Percentiles rank a stretch among this genome's conserved stretches.
Conservation (phyloP, 64 coral and sea anemone genomes). For the Trachythela sp. region DNA sequence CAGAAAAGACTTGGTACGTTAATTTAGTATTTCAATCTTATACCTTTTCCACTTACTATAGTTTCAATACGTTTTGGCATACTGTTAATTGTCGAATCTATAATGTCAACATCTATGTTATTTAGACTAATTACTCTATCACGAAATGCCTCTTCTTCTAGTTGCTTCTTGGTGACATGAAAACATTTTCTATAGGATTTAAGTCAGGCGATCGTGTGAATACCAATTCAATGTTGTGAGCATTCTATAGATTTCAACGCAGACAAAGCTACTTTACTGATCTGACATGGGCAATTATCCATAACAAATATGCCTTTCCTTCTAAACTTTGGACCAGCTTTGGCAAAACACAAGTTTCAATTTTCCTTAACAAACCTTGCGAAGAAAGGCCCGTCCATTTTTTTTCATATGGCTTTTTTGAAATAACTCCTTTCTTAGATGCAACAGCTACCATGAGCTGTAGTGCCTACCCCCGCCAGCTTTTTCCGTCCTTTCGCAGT, state of each 20-base stretch:
- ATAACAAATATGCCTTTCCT: slow-evolving; percentile 36
- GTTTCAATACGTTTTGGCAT: too few relatives aligned
- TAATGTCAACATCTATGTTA: slow-evolving; percentile 2
- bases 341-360: slow-evolving; percentile 37
- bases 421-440: slow-evolving; percentile 40
- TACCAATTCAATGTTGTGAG: slow-evolving; percentile 23
- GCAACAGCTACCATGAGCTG: slow-evolving; percentile 50
- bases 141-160: background rate
- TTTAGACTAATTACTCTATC: background rate
- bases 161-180: slow-evolving; percentile 16
- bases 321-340: slow-evolving; percentile 36
- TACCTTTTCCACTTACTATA: too few relatives aligned
- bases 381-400: slow-evolving; percentile 50
- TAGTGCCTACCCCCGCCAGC: slow-evolving; percentile 34
- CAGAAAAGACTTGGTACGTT: too few relatives aligned
- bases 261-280: background rate
- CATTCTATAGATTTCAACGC: slow-evolving; percentile 31
- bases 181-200: slow-evolving; percentile 43
- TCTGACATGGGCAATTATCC: slow-evolving; percentile 46
- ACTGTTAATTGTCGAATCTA: background rate
- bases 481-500: slow-evolving; percentile 47
- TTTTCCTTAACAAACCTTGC: slow-evolving; percentile 30
- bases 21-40: too few relatives aligned
- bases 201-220: slow-evolving; percentile 30
- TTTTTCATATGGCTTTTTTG: slow-evolving; percentile 21